Conservation (phyloP, 2,113 vertebrate genomes). For the Pteruthius melanotis region DNA sequence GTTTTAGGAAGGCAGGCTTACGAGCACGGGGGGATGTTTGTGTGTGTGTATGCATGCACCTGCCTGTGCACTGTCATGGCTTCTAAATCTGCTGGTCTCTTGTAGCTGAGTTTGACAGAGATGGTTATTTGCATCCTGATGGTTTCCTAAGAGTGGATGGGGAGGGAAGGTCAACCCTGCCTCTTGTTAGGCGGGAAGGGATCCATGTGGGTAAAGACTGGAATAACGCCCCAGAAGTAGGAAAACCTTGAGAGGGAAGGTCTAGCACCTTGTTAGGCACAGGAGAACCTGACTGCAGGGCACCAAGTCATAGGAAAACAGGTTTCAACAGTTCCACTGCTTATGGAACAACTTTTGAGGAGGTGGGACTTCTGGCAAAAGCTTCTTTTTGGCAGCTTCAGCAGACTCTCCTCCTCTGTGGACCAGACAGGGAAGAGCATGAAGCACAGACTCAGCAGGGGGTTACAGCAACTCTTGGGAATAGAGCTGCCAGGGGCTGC, state of each 20-base stretch:
- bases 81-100: background rate
- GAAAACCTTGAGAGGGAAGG: background rate
- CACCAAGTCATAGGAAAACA: background rate
- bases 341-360: slow-evolving; percentile 36
- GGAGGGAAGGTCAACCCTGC: background rate
- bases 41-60: background rate
- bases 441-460: background rate
- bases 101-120: background rate
- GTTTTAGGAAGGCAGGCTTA: background rate
- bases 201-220: background rate
- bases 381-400: background rate
- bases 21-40: background rate
- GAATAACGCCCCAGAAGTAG: background rate
- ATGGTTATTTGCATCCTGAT: background rate
- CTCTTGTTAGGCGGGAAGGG: background rate
- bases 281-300: background rate
- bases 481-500: background rate
- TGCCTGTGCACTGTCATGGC: background rate
- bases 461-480: background rate
- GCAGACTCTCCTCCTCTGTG: background rate
- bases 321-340: background rate
- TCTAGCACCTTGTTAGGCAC: background rate
- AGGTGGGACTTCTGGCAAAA: slow-evolving; percentile 40
- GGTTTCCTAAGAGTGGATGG: background rate
- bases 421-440: background rate